phyloP scores from a whole-genome alignment of 2,888 invertebrate genomes.

The Campoplex capitator region DNA sequence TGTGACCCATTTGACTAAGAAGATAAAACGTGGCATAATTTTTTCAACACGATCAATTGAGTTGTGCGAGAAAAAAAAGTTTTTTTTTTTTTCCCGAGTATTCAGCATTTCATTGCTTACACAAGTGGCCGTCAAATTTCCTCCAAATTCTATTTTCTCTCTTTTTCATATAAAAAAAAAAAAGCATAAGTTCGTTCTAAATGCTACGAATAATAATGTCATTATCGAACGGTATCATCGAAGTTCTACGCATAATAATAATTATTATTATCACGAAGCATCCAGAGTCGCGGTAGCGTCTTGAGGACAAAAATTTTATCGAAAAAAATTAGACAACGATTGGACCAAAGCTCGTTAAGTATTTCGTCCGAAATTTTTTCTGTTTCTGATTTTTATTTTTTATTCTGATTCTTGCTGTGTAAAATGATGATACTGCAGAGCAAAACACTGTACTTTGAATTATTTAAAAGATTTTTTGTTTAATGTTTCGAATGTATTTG shows the following conservation, averaged over 20 bases:
- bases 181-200: background rate
- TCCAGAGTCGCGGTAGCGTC: no score
- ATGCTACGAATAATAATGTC: background rate
- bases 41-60: background rate
- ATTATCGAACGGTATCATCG: background rate
- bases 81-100: background rate
- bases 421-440: no score
- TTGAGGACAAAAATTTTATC: background rate
- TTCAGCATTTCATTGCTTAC: background rate
- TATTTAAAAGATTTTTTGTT: no score
- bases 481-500: no score
- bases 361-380: no score
- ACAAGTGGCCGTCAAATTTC: background rate
- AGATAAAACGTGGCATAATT: background rate
- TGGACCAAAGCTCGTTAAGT: no score
- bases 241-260: no score
- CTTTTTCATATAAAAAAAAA: background rate
- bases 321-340: background rate
- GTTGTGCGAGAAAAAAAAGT: background rate
- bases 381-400: no score
- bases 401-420: no score
- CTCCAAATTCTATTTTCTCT: background rate
- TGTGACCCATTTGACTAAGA: background rate
- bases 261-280: no score
- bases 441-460: no score